Base-by-base conservation (phyloP, 1,140 invertebrate genomes). In the Asobara japonica region DNA sequence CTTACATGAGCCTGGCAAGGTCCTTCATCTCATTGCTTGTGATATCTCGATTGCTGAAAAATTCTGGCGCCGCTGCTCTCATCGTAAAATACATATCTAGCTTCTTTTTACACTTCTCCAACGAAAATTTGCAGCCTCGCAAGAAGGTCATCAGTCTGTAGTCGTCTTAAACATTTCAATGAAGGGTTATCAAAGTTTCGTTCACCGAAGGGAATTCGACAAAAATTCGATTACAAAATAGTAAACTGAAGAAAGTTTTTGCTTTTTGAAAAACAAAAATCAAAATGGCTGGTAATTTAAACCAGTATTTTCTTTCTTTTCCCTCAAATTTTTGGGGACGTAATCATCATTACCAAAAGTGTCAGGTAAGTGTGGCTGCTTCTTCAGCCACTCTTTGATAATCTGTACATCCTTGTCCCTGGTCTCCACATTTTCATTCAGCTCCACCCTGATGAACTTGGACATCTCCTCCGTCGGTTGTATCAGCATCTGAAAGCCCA, bases 51-150 rank as follows among this genome's bases (percentile, higher is more conserved):
- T 95, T 92, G 45, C 87, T 86, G 82, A 95, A 96, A 83, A 96
- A 94, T 82, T 96, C 95, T 0, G 95, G 95, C 18, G 93, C 90
- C 0, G 93, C 92, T 7, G 92, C 90, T 27, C 94, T 88, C 94
- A 96, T 95, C 13, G 95, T 94, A 80, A 94, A 94, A 81, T 92
- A 94, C 86, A 93, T 92, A 82, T 96, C 94, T 51, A 96, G 79
- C 86, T 96, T 96, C 76, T 89, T 89, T 84, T 96, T 96, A 18
- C 92, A 91, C 81, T 93, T 93, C 79, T 95, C 94, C 72, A 95
- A 79, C 18, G 93, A 94, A 79, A 93, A 95, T 87, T 95, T 96
- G 83, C 93, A 94, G 7, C 94, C 94, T 30, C 94, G 89, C 25
- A 96, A 83, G 84, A 95, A 96, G 0, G 92, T 93, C 82, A 93